These are phyloP conservation scores for Amiota minor DNA, from an alignment of 2,888 invertebrate genomes.

Conservation along the genomic window DNA sequence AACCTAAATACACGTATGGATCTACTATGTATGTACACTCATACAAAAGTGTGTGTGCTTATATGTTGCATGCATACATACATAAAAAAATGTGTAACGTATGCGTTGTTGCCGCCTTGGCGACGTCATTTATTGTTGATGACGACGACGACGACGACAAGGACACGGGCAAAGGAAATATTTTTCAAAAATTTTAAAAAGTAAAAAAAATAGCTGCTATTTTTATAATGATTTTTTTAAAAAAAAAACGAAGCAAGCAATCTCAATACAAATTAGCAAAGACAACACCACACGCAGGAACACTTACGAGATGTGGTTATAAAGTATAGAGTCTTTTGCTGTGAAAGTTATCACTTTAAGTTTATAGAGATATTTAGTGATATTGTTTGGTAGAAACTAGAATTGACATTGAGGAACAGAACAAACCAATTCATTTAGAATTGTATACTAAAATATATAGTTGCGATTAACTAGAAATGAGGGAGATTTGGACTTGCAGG, in stretches of 20 bases:
- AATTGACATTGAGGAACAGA: neutral
- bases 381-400: neutral
- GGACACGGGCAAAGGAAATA: constrained; percentile 30
- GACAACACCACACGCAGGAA: neutral
- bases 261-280: constrained; percentile 28
- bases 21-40: neutral
- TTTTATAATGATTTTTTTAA: constrained; percentile 14
- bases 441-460: too few relatives aligned
- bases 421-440: too few relatives aligned
- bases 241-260: neutral
- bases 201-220: constrained; percentile 11
- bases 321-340: too few relatives aligned
- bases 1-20: too few relatives aligned
- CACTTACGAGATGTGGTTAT: too few relatives aligned
- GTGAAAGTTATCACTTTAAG: too few relatives aligned
- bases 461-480: too few relatives aligned
- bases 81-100: constrained; percentile 20
- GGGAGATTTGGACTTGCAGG: too few relatives aligned
- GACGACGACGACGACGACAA: constrained; percentile 9
- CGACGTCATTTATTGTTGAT: constrained; percentile 9
- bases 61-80: neutral
- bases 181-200: constrained; percentile 11
- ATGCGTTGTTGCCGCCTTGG: constrained; percentile 13
- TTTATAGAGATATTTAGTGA: neutral
- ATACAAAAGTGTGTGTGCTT: neutral